Conservation (phyloP, 2,113 vertebrate species). For the Paracanthobrama guichenoti region DNA sequence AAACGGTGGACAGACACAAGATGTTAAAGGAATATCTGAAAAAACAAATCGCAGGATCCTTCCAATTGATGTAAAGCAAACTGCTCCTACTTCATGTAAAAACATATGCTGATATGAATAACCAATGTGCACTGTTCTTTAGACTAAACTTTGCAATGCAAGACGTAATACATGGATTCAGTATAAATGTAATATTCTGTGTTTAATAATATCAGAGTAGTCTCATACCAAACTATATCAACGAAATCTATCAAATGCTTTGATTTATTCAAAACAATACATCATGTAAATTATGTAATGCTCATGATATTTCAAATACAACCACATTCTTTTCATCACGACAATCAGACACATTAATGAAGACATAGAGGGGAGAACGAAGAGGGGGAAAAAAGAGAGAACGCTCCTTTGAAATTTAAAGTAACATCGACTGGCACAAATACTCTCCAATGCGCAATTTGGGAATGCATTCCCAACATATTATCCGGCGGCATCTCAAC, state of each 20-base stretch:
- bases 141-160: background rate
- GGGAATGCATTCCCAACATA: conserved; percentile 21
- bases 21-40: background rate
- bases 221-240: background rate
- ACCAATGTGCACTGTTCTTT: background rate
- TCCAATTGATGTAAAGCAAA: background rate
- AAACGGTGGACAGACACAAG: background rate
- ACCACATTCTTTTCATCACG: background rate
- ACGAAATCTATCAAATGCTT: background rate
- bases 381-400: background rate
- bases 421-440: conserved; percentile 17
- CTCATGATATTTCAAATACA: background rate
- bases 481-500: conserved; percentile 21
- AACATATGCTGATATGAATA: background rate
- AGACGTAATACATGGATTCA: background rate
- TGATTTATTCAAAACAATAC: conserved; percentile 5
- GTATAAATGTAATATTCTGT: background rate
- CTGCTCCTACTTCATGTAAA: background rate
- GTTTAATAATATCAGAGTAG: background rate
- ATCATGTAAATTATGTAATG: background rate
- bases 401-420: background rate
- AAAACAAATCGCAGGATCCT: background rate
- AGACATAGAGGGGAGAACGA: conserved; percentile 20
- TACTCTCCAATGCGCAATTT: conserved; percentile 47
- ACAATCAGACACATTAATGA: background rate